Evolutionary conservation across 2,113 vertebrate species (phyloP).

Genomic region (Pangasianodon gigas): DNA sequence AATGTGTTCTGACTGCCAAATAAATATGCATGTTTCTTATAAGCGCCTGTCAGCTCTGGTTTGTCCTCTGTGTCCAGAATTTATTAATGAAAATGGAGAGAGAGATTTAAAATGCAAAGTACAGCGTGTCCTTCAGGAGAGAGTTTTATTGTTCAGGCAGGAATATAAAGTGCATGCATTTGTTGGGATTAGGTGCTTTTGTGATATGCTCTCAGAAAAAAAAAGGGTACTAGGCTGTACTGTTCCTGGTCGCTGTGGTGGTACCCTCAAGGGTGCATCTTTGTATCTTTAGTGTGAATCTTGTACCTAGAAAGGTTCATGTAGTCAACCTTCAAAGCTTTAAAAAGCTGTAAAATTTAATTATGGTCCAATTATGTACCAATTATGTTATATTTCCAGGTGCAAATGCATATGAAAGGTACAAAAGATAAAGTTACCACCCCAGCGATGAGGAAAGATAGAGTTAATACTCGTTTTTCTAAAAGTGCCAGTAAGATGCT

Average conservation of each 20-base stretch:
- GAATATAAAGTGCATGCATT: background rate
- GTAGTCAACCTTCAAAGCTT: background rate
- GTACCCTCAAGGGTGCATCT: background rate
- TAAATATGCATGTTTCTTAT: slow-evolving; percentile 83
- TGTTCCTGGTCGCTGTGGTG: background rate
- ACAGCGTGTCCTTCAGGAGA: slow-evolving; percentile 10
- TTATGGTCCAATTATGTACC: background rate
- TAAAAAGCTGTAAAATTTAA: background rate
- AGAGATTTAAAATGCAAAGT: slow-evolving; percentile 43
- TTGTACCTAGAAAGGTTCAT: background rate
- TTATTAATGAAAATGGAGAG: slow-evolving; percentile 15
- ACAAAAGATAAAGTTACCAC: background rate
- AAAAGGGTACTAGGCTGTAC: background rate
- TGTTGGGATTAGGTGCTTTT: background rate
- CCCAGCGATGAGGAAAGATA: background rate
- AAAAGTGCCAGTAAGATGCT: background rate
- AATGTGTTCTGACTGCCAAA: slow-evolving; percentile 77
- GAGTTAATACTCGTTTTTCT: background rate
- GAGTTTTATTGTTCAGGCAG: background rate
- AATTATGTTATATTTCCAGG: background rate
- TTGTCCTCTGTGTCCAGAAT: background rate
- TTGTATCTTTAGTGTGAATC: background rate
- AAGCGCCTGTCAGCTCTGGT: slow-evolving; percentile 41
- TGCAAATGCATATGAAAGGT: background rate
- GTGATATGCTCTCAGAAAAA: background rate